Evolutionary conservation across 2,113 vertebrate species (phyloP), one percentile per base, ranked within the genome.

Genomic region (Colinus virginianus): DNA sequence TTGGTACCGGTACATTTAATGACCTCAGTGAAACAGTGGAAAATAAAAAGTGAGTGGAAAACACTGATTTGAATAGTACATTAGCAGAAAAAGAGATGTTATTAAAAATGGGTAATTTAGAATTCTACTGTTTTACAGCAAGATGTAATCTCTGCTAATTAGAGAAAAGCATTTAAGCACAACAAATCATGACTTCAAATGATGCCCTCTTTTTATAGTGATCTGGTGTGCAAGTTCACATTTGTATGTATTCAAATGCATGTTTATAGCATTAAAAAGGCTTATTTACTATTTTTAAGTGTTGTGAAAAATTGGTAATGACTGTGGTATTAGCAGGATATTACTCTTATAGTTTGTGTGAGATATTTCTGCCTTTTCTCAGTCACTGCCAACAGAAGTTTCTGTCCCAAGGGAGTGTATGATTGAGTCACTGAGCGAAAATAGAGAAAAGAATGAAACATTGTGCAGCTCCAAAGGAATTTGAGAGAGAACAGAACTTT

Each of bases 341-440:
- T 78, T 79, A 61, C 32, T 88, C 17, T 85, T 74, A n/a, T 42
- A 78, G 58, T 36, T 79, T 58, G 42, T 76, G 74, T 75, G 56
- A 87, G 91, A 85, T 62, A 32, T 53, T 32, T 93, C 55, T 94
- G 49, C 64, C 36, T 96, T 78, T 90, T 77, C 49, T 23, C 17
- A 10, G 56, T 40, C 32, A 4, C 36, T 80, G 75, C 68, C 77
- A 91, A 70, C 40, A 88, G 71, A 83, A 1, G 4, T 63, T 83
- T 92, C 67, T 93, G 70, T 88, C 87, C 75, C 84, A 93, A 59
- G 82, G 67, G 74, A 85, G 75, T 1, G 5, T 68, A 20, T 75
- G 76, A 43, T 59, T 91, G 70, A 95, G 74, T 96, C 95, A 83
- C 34, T 78, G 66, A 71, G 87, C 77, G 34, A 71, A 84, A 63